Percentiles rank a stretch among this genome's conserved stretches.
These are phyloP conservation scores for Amazona vittata DNA, from an alignment of 2,113 vertebrate genomes.

Conservation along the genomic window DNA sequence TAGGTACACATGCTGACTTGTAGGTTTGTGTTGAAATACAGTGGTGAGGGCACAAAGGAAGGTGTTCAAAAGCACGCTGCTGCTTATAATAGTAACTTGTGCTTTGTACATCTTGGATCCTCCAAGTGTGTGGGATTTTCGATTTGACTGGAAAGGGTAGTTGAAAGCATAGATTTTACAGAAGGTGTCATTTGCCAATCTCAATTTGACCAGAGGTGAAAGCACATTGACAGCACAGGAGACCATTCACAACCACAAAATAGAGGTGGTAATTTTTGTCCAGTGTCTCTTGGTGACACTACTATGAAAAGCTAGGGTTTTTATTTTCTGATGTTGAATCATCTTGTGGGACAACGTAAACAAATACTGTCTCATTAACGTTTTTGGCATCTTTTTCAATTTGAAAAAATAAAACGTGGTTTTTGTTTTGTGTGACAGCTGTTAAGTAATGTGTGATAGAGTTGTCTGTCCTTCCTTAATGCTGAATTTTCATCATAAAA, in stretches of 20 bases:
- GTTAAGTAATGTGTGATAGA: neutral
- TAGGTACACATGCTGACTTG: neutral
- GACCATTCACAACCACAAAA: rapidly evolving
- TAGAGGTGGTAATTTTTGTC: neutral
- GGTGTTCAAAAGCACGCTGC: neutral
- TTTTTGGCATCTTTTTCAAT: neutral
- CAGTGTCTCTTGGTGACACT: neutral
- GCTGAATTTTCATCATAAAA: neutral
- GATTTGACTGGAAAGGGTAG: neutral
- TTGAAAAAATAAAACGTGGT: neutral
- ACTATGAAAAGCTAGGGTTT: neutral
- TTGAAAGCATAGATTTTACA: neutral
- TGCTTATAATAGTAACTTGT: neutral
- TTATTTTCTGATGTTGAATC: neutral
- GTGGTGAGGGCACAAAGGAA: neutral
- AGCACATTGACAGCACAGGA: neutral
- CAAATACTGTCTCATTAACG: neutral
- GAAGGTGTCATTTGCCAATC: neutral
- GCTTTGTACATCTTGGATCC: neutral
- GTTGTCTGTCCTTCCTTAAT: neutral
- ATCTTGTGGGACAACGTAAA: neutral
- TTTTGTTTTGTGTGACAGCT: neutral
- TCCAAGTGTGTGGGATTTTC: neutral
- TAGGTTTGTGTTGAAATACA: neutral
- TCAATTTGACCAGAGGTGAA: neutral